Conservation (phyloP, 2,797 vertebrate species). For the Myotis findleyi region DNA sequence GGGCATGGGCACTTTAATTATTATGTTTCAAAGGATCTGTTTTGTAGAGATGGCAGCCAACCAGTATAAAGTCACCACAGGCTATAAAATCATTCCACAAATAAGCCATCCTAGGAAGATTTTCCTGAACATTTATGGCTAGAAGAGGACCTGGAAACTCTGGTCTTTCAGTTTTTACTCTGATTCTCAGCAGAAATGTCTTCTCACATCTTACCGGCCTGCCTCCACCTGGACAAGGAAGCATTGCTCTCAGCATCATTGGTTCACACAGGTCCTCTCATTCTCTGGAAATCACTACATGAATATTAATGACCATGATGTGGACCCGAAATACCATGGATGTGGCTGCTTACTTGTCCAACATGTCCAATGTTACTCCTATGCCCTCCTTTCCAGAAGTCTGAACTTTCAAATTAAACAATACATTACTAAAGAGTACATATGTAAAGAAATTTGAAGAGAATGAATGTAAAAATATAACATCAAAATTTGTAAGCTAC, state of each 20-base stretch:
- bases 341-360: rapidly evolving
- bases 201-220: rapidly evolving
- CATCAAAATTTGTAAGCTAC: too few relatives aligned
- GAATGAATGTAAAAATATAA: background rate
- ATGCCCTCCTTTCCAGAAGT: background rate
- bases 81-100: background rate
- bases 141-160: background rate
- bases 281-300: rapidly evolving
- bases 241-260: rapidly evolving
- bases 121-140: background rate
- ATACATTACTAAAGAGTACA: rapidly evolving
- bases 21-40: background rate
- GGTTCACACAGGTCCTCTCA: rapidly evolving
- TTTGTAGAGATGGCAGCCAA: background rate
- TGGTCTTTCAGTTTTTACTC: rapidly evolving
- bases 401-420: background rate
- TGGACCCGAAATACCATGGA: too few relatives aligned
- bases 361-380: rapidly evolving
- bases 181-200: rapidly evolving
- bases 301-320: rapidly evolving
- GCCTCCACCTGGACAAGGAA: rapidly evolving
- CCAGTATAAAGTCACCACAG: background rate
- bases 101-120: background rate
- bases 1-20: background rate
- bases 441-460: background rate